These are phyloP conservation scores for Melanchra persicariae DNA, from an alignment of 2,888 invertebrate species.

Conservation along the genomic window DNA sequence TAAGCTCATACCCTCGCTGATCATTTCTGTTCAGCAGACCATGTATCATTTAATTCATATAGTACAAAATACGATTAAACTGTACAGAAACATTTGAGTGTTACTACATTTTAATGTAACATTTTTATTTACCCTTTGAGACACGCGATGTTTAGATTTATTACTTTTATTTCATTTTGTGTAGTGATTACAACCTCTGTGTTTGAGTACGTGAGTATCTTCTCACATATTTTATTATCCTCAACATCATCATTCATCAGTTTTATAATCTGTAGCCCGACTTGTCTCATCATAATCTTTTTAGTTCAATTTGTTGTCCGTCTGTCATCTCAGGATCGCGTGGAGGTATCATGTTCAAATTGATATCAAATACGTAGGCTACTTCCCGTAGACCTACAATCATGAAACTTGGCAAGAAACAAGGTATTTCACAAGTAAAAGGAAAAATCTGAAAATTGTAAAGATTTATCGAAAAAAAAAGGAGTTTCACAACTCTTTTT, in stretches of 20 bases:
- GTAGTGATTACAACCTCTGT: neutral
- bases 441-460: too few relatives aligned
- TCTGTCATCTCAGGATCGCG: too few relatives aligned
- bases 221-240: neutral
- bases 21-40: slow-evolving; percentile 26
- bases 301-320: too few relatives aligned
- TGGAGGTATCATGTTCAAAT: too few relatives aligned
- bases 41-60: slow-evolving; percentile 8
- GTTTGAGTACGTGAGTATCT: slow-evolving; percentile 35
- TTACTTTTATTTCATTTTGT: slow-evolving; percentile 19
- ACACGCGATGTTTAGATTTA: slow-evolving; percentile 11
- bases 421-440: too few relatives aligned
- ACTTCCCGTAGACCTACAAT: too few relatives aligned
- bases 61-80: slow-evolving; percentile 8
- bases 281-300: neutral
- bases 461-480: too few relatives aligned
- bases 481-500: neutral
- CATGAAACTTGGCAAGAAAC: too few relatives aligned
- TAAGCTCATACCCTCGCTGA: neutral
- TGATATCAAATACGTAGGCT: too few relatives aligned
- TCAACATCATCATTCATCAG: neutral
- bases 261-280: too few relatives aligned
- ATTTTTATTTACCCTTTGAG: slow-evolving; percentile 17
- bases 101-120: neutral
- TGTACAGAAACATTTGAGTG: neutral